A percentile compares a stretch with the other conserved stretches of the same genome.
These are phyloP conservation scores for Halcyon malimbica DNA, from an alignment of 2,113 vertebrate genomes.

Conservation along the genomic window DNA sequence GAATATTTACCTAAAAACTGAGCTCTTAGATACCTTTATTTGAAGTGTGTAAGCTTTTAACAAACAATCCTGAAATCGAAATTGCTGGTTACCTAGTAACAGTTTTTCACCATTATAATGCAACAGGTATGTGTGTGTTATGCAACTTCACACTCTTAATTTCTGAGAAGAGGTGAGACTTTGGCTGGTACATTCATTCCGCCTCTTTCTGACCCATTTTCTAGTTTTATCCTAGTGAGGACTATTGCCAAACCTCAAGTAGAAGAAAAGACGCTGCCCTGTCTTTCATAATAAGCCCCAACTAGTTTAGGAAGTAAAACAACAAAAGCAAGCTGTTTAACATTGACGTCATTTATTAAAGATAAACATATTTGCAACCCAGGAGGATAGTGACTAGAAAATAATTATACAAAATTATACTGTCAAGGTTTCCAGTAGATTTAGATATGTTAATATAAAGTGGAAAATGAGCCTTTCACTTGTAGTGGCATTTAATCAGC, in stretches of 20 bases:
- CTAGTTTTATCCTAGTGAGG: slow-evolving; percentile 9
- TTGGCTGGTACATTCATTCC: slow-evolving; percentile 23
- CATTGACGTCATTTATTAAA: not conserved
- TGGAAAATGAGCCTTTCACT: not conserved
- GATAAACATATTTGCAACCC: slow-evolving; percentile 37
- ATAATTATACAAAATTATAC: slow-evolving; percentile 20
- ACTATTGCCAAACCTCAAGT: slow-evolving; percentile 23
- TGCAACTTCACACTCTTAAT: slow-evolving; percentile 24
- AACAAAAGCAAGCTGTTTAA: slow-evolving; percentile 17
- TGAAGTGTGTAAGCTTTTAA: slow-evolving; percentile 6
- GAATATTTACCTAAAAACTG: not conserved
- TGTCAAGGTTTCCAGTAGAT: not conserved
- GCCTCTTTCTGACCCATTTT: slow-evolving; percentile 43
- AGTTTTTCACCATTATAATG: slow-evolving; percentile 23
- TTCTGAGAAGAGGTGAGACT: slow-evolving; percentile 61
- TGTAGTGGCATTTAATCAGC: not conserved
- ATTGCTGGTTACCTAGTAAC: slow-evolving; percentile 34
- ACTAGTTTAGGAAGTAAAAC: slow-evolving; percentile 39
- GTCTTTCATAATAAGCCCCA: slow-evolving; percentile 3
- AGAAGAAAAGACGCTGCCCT: slow-evolving; percentile 7
- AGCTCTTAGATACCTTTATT: not conserved
- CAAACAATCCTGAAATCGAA: slow-evolving; percentile 3
- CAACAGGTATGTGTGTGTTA: slow-evolving; percentile 15
- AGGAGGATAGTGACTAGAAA: slow-evolving; percentile 14
- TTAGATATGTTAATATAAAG: slow-evolving; percentile 9